A percentile compares a stretch with the other conserved stretches of the same genome.
Evolutionary conservation across 2,888 invertebrate genomes (phyloP).

Genomic region (Lobophora halterata): DNA sequence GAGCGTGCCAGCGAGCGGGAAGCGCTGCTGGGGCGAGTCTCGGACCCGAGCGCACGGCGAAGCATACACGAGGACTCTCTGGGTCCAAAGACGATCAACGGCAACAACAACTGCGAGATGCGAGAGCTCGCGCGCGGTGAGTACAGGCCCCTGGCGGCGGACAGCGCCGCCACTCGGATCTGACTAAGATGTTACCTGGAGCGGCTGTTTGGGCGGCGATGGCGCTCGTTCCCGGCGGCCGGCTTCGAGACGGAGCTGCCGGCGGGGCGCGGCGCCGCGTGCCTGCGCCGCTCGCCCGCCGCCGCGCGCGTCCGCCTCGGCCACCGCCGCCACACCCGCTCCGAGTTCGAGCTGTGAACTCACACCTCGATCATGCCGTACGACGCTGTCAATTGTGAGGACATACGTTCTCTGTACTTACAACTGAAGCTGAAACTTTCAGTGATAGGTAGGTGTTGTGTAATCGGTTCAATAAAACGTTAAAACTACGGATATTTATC

Average conservation of each 20-base stretch:
- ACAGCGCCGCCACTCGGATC: slow-evolving; percentile 82
- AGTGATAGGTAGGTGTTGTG: slow-evolving; percentile 20
- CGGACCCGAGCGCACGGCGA: slow-evolving; percentile 70
- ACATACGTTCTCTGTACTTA: slow-evolving; percentile 41
- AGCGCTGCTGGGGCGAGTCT: slow-evolving; percentile 74
- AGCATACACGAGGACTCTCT: slow-evolving; percentile 68
- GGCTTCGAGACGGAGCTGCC: slow-evolving; percentile 64
- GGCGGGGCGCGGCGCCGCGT: slow-evolving; percentile 41
- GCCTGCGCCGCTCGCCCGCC: slow-evolving; percentile 47
- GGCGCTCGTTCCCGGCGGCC: slow-evolving; percentile 74
- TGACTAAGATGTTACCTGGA: slow-evolving; percentile 89
- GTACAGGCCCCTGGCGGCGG: slow-evolving; percentile 75
- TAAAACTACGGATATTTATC: slow-evolving; percentile 44
- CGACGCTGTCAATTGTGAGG: slow-evolving; percentile 54
- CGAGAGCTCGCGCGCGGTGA: slow-evolving; percentile 83
- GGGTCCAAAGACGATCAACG: slow-evolving; percentile 84
- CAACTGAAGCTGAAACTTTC: slow-evolving; percentile 40
- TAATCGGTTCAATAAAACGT: slow-evolving; percentile 32
- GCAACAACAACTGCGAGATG: slow-evolving; percentile 90
- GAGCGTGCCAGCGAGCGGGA: slow-evolving; percentile 81
- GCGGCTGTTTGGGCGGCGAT: slow-evolving; percentile 84
- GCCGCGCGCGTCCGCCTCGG: slow-evolving; percentile 71
- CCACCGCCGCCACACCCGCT: slow-evolving; percentile 77
- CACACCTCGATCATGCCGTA: slow-evolving; percentile 17
- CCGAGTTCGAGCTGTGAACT: slow-evolving; percentile 59